phyloP scores from a whole-genome alignment of 2,797 vertebrate genomes.

The Gymnocypris eckloni region DNA sequence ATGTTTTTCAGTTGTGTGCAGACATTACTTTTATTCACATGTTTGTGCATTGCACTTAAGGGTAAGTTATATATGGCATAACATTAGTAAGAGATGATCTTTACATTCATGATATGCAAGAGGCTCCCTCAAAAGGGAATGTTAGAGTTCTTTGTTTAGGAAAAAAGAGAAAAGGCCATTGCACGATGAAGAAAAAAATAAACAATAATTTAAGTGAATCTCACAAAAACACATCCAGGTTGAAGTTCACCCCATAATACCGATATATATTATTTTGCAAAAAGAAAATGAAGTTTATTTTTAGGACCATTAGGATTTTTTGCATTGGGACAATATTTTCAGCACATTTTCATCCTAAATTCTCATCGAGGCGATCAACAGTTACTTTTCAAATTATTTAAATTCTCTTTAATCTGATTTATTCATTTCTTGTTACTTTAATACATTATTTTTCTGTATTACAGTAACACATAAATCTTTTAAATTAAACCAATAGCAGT shows the following conservation, averaged over 20 bases:
- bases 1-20: conserved; percentile 18
- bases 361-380: background rate
- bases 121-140: conserved; percentile 66
- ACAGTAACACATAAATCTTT: background rate
- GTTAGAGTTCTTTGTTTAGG: conserved; percentile 60
- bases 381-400: background rate
- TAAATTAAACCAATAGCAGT: background rate
- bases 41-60: conserved; percentile 63
- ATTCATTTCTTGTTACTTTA: background rate
- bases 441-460: background rate
- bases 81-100: conserved; percentile 32
- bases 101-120: conserved; percentile 73
- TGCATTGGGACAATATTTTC: background rate
- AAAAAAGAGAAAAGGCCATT: conserved; percentile 67
- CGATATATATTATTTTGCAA: background rate
- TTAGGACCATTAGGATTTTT: background rate
- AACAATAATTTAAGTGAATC: conserved; percentile 19
- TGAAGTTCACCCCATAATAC: background rate
- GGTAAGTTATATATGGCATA: conserved; percentile 4
- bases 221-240: background rate
- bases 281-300: background rate
- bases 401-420: background rate
- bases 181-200: conserved; percentile 63
- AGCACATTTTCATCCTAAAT: no score
- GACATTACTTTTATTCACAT: conserved; percentile 62